phyloP scores from a whole-genome alignment of 2,888 invertebrate species.

The Scelioninae gen. 1 region DNA sequence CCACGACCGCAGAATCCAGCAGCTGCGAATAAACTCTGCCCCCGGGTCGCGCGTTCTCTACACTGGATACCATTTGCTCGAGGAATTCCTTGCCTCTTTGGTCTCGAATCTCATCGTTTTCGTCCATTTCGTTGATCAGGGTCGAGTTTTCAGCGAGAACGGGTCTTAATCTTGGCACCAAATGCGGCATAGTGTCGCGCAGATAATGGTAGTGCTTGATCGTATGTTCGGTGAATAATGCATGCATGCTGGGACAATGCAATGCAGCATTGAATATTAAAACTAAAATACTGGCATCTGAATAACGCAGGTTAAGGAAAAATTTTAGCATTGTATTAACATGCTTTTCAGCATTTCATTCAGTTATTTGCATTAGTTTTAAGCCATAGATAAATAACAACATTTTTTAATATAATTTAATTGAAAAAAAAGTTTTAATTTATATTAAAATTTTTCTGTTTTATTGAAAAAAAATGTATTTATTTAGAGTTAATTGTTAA shows the following conservation, averaged over 20 bases:
- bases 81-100: constrained; percentile 87
- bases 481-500: no score
- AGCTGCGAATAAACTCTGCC: constrained; percentile 84
- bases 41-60: constrained; percentile 89
- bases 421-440: no score
- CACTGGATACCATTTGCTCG: constrained; percentile 89
- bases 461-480: no score
- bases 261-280: constrained; percentile 97
- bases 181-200: constrained; percentile 94
- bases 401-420: no score
- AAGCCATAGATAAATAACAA: no score
- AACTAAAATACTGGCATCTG: constrained; percentile 94
- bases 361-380: no score
- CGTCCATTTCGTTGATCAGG: constrained; percentile 71
- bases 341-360: no score
- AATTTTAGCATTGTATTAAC: background rate
- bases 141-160: constrained; percentile 75
- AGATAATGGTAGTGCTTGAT: constrained; percentile 96
- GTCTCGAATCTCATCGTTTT: constrained; percentile 77
- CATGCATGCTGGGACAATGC: constrained; percentile 94
- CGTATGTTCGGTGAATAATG: constrained; percentile 96
- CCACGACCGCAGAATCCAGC: constrained; percentile 85
- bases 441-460: no score
- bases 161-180: constrained; percentile 90
- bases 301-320: constrained; percentile 63